These are phyloP conservation scores for human (Homo sapiens) DNA, from an alignment of 2,113 vertebrate species.

Conservation along the genomic window GRCh38 chr12:128025501-128026000, in stretches of 20 bases:
- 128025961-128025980: too few species aligned
- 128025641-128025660: neutral
- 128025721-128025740: neutral
- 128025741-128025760: neutral
- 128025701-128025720: neutral
- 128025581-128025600: neutral
- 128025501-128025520: too few species aligned
- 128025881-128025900: neutral
- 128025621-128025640: neutral
- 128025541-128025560: too few species aligned
- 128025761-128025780: too few species aligned
- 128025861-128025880: neutral
- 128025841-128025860: too few species aligned
- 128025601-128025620: neutral
- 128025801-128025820: neutral
- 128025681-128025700: accelerated
- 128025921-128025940: too few species aligned
- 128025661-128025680: neutral
- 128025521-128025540: too few species aligned
- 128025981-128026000: too few species aligned
- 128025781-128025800: too few species aligned
- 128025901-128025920: too few species aligned
- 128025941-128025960: too few species aligned
- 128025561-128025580: too few species aligned
- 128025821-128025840: neutral